These are phyloP conservation scores for Leistus spinibarbis DNA, from an alignment of 2,888 invertebrate genomes.

Conservation along the genomic window DNA sequence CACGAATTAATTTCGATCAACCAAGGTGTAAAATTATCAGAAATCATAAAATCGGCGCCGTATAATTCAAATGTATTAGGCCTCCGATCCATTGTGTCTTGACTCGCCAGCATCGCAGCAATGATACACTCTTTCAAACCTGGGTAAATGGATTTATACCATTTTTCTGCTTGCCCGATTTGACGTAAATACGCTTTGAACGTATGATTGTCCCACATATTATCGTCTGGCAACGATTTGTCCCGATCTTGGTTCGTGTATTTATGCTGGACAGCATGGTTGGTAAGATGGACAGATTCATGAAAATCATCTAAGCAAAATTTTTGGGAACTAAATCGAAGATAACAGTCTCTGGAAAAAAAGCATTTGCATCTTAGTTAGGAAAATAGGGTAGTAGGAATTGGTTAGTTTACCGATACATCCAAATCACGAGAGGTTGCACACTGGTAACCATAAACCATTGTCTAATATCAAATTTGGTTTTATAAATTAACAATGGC, in stretches of 20 bases:
- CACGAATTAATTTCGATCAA: slow-evolving; percentile 94
- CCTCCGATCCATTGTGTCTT: slow-evolving; percentile 80
- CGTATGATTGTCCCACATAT: slow-evolving; percentile 93
- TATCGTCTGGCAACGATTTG: slow-evolving; percentile 81
- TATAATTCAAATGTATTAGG: slow-evolving; percentile 90
- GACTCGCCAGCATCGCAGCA: slow-evolving; percentile 85
- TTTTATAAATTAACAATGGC: slow-evolving; percentile 85
- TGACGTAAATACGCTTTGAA: slow-evolving; percentile 70
- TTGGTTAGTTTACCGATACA: slow-evolving; percentile 73
- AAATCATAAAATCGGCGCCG: slow-evolving; percentile 94
- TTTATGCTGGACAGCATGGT: slow-evolving; percentile 91
- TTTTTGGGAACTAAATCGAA: slow-evolving; percentile 89
- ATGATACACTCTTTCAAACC: slow-evolving; percentile 62
- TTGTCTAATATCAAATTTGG: slow-evolving; percentile 94
- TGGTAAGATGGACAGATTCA: slow-evolving; percentile 91
- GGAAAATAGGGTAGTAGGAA: slow-evolving; percentile 2
- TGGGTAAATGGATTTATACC: slow-evolving; percentile 87
- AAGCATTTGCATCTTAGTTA: slow-evolving; percentile 26
- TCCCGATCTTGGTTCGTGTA: slow-evolving; percentile 77
- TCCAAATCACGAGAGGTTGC: slow-evolving; percentile 89
- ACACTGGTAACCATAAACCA: slow-evolving; percentile 94
- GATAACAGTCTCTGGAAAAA: slow-evolving; percentile 78
- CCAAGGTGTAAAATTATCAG: slow-evolving; percentile 88
- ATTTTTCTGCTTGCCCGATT: slow-evolving; percentile 77
- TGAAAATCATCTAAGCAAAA: slow-evolving; percentile 87